Conservation (phyloP, 2,888 invertebrate genomes). For the Cistogaster globosa region DNA sequence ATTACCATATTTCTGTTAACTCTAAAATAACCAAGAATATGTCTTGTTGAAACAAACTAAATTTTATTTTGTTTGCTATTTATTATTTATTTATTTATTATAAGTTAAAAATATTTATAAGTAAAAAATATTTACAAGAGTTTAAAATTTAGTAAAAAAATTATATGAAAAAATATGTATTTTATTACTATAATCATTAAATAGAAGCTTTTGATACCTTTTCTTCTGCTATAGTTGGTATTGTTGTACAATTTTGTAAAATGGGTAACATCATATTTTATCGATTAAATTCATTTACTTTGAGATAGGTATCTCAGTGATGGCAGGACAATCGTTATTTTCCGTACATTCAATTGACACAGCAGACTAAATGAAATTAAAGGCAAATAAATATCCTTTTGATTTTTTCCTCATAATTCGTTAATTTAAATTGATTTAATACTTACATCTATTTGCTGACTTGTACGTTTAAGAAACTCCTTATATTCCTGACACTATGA, state of each 20-base stretch:
- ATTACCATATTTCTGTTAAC: too few relatives aligned
- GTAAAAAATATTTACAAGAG: too few relatives aligned
- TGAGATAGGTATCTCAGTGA: background rate
- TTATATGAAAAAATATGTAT: too few relatives aligned
- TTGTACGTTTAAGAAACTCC: conserved; percentile 41
- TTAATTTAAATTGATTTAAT: background rate
- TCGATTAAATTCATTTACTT: conserved; percentile 23
- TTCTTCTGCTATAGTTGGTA: conserved; percentile 56
- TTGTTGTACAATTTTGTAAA: conserved; percentile 20
- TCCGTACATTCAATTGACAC: background rate
- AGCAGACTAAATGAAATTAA: conserved; percentile 33
- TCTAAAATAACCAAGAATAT: too few relatives aligned
- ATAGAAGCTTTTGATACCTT: conserved; percentile 42
- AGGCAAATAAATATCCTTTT: background rate
- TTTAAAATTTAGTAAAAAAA: too few relatives aligned
- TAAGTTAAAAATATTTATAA: too few relatives aligned
- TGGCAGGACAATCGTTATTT: background rate
- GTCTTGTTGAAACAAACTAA: too few relatives aligned
- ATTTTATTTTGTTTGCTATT: too few relatives aligned
- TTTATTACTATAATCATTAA: background rate
- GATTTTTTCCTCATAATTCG: background rate
- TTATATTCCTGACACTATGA: conserved; percentile 72
- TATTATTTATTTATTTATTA: too few relatives aligned
- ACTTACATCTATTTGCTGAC: conserved; percentile 63
- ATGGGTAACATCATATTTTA: conserved; percentile 7